Evolutionary conservation across 1,140 invertebrate species (phyloP).

Genomic region (Ganaspis sp.): DNA sequence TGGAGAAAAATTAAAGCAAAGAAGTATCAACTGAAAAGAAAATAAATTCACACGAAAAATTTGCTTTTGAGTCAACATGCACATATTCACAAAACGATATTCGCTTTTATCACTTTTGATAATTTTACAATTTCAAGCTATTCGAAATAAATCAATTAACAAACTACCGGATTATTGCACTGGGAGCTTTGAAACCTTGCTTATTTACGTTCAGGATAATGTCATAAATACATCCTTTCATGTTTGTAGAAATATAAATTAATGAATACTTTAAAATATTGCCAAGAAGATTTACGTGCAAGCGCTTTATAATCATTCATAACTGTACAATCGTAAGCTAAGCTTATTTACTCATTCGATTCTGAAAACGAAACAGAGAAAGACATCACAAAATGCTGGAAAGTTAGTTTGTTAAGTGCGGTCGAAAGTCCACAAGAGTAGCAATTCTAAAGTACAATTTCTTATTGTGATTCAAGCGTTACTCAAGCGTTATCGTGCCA

Average conservation of each 20-base stretch:
- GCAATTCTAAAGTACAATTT: conserved; percentile 2
- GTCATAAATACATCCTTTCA: conserved; percentile 45
- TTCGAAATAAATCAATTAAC: conserved; percentile 53
- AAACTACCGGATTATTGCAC: conserved; percentile 51
- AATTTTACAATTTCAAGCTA: conserved; percentile 47
- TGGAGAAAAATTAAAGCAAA: too few relatives aligned
- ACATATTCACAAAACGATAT: background rate
- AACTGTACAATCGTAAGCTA: background rate
- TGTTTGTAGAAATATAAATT: conserved; percentile 49
- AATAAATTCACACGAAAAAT: too few relatives aligned
- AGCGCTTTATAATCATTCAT: background rate
- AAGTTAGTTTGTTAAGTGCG: background rate
- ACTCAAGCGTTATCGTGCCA: conserved; percentile 11
- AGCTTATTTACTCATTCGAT: background rate
- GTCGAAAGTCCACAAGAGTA: background rate
- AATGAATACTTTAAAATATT: conserved; percentile 37
- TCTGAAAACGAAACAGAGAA: background rate
- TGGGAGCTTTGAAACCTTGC: conserved; percentile 35
- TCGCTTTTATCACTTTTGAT: conserved; percentile 45
- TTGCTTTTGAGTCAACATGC: too few relatives aligned
- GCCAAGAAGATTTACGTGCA: background rate
- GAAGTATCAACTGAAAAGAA: too few relatives aligned
- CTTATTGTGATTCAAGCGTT: conserved; percentile 19
- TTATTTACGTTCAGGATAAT: conserved; percentile 52
- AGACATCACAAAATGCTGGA: background rate